A percentile compares a stretch with the other conserved stretches of the same genome.
phyloP scores from a whole-genome alignment of 2,888 invertebrate genomes.

The Euproctis similis region DNA sequence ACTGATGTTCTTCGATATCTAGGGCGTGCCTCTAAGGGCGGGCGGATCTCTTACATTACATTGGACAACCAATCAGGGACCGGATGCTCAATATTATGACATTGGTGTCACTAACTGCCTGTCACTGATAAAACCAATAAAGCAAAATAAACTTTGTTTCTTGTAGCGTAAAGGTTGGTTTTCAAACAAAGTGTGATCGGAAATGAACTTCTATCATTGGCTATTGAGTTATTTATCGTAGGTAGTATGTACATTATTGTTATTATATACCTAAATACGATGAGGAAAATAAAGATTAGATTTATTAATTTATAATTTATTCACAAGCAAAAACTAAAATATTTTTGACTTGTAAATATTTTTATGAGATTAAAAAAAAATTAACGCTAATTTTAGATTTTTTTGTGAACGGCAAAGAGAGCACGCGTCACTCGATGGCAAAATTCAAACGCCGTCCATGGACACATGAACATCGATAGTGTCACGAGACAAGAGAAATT shows the following conservation, averaged over 20 bases:
- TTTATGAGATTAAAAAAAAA: too few relatives aligned
- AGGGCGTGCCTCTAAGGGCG: conserved; percentile 32
- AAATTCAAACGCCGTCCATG: too few relatives aligned
- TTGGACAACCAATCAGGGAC: conserved; percentile 46
- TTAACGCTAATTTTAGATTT: too few relatives aligned
- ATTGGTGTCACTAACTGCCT: conserved; percentile 49
- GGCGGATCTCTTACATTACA: conserved; percentile 29
- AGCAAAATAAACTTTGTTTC: conserved; percentile 16
- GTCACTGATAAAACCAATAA: conserved; percentile 31
- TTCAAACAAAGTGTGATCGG: conserved; percentile 12
- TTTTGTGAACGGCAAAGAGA: too few relatives aligned
- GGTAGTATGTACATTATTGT: not conserved
- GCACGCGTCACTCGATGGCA: too few relatives aligned
- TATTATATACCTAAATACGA: too few relatives aligned
- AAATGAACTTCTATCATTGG: conserved; percentile 45
- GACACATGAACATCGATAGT: too few relatives aligned
- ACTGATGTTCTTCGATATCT: conserved; percentile 17
- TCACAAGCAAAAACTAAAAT: too few relatives aligned
- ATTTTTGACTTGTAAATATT: too few relatives aligned
- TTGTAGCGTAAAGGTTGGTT: conserved; percentile 6
- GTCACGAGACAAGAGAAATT: too few relatives aligned
- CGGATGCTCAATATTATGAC: conserved; percentile 65
- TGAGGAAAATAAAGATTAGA: too few relatives aligned
- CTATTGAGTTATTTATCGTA: conserved; percentile 18
- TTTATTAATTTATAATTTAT: too few relatives aligned